Evolutionary conservation across 2,797 vertebrate genomes (phyloP).

Genomic region (Acanthopagrus latus): DNA sequence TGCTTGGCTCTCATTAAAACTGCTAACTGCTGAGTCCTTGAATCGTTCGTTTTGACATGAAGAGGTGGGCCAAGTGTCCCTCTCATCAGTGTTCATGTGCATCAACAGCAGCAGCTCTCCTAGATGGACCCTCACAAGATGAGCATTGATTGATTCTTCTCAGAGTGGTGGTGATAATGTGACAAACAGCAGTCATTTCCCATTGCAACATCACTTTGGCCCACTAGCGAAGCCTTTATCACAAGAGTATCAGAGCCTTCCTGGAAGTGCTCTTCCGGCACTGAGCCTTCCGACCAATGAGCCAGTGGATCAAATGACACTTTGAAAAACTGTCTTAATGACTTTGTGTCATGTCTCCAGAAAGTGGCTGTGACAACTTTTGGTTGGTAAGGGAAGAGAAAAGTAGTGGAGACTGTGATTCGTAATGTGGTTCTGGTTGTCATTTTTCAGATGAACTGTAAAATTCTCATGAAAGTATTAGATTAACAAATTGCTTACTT

Average conservation of each 20-base stretch:
- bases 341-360: conserved; percentile 50
- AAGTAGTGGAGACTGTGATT: neutral
- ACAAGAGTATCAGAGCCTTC: conserved; percentile 71
- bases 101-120: conserved; percentile 37
- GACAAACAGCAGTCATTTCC: conserved; percentile 82
- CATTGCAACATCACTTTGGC: conserved; percentile 76
- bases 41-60: conserved; percentile 17
- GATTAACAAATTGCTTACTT: neutral
- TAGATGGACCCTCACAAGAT: conserved; percentile 68
- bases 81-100: conserved; percentile 37
- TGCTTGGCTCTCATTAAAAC: neutral
- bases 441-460: neutral
- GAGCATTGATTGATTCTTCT: conserved; percentile 77
- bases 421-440: neutral
- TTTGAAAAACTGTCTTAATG: conserved; percentile 59
- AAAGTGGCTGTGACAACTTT: conserved; percentile 50
- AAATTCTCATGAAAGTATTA: neutral
- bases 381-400: conserved; percentile 5
- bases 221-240: conserved; percentile 70
- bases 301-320: conserved; percentile 75
- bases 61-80: conserved; percentile 4
- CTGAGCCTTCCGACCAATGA: conserved; percentile 52
- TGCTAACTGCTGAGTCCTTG: neutral
- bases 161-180: conserved; percentile 78
- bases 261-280: conserved; percentile 70